phyloP scores from a whole-genome alignment of 2,113 vertebrate genomes.

The Oryzias celebensis region DNA sequence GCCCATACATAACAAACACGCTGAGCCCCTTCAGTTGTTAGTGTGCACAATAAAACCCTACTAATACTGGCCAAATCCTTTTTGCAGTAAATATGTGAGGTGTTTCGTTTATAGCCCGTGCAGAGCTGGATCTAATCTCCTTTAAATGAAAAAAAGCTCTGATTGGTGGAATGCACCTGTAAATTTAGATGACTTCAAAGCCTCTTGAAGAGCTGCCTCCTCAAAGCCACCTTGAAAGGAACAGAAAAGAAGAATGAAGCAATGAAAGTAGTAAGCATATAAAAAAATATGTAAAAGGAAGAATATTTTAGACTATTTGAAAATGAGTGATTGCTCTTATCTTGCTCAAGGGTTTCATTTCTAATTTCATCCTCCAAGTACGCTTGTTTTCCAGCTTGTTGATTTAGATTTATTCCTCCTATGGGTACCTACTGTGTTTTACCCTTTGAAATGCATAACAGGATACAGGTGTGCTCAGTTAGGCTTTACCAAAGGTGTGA shows the following conservation, averaged over 20 bases:
- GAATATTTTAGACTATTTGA: constrained; percentile 3
- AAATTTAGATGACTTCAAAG: constrained; percentile 37
- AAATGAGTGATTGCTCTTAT: constrained; percentile 21
- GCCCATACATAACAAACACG: constrained; percentile 17
- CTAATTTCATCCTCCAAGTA: constrained; percentile 5
- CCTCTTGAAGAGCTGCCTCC: not conserved
- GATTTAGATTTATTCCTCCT: too few species aligned
- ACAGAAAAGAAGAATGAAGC: not conserved
- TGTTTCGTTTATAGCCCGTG: constrained; percentile 45
- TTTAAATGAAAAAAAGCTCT: constrained; percentile 12
- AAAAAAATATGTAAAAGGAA: not conserved
- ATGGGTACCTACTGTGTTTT: constrained; percentile 49
- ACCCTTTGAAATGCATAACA: constrained; percentile 52
- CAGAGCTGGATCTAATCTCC: constrained; percentile 54
- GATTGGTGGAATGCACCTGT: constrained; percentile 49
- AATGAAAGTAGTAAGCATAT: not conserved
- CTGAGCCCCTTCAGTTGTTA: constrained; percentile 37
- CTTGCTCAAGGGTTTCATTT: constrained; percentile 7
- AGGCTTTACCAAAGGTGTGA: constrained; percentile 26
- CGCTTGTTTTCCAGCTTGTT: too few species aligned
- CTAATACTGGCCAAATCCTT: constrained; percentile 52
- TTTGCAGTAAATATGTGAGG: constrained; percentile 55
- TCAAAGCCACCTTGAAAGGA: constrained; percentile 29
- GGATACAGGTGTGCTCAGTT: constrained; percentile 57
- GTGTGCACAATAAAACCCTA: constrained; percentile 49